Conservation (phyloP, 2,888 invertebrate genomes). For the Drosophila melanocephala region DNA sequence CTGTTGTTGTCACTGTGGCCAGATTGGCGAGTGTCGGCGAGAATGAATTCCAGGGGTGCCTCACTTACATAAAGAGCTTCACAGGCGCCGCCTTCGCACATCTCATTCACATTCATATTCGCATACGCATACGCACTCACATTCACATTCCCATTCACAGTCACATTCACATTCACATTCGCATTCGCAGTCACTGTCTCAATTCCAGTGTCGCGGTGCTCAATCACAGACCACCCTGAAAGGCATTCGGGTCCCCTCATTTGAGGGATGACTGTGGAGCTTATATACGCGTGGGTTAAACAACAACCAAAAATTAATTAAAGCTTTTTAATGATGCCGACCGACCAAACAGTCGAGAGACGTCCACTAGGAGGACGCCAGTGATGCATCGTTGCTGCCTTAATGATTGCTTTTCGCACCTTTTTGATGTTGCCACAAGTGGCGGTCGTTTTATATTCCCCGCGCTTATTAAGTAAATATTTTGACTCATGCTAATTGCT, state of each 20-base stretch:
- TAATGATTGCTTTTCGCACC: slow-evolving; percentile 81
- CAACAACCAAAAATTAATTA: slow-evolving; percentile 67
- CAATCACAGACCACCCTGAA: slow-evolving; percentile 67
- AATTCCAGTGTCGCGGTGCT: slow-evolving; percentile 25
- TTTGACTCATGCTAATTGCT: slow-evolving; percentile 70
- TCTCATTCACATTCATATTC: slow-evolving; percentile 23
- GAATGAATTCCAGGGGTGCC: slow-evolving; percentile 52
- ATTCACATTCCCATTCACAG: background rate
- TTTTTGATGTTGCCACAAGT: slow-evolving; percentile 46
- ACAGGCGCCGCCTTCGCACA: slow-evolving; percentile 74
- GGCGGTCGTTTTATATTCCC: slow-evolving; percentile 18
- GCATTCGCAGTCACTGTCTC: slow-evolving; percentile 12
- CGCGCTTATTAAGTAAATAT: slow-evolving; percentile 72
- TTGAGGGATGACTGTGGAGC: slow-evolving; percentile 67
- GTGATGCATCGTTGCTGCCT: slow-evolving; percentile 38
- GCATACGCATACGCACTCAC: background rate
- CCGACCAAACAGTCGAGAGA: background rate
- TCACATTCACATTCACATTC: background rate
- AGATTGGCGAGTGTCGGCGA: slow-evolving; percentile 7
- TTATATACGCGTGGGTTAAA: slow-evolving; percentile 54
- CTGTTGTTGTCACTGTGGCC: slow-evolving; percentile 14
- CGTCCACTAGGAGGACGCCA: slow-evolving; percentile 6
- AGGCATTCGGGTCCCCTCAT: slow-evolving; percentile 29
- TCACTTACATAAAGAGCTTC: slow-evolving; percentile 67
- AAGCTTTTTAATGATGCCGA: slow-evolving; percentile 78